phyloP scores from a whole-genome alignment of 2,113 vertebrate genomes.

The Mustela nigripes region DNA sequence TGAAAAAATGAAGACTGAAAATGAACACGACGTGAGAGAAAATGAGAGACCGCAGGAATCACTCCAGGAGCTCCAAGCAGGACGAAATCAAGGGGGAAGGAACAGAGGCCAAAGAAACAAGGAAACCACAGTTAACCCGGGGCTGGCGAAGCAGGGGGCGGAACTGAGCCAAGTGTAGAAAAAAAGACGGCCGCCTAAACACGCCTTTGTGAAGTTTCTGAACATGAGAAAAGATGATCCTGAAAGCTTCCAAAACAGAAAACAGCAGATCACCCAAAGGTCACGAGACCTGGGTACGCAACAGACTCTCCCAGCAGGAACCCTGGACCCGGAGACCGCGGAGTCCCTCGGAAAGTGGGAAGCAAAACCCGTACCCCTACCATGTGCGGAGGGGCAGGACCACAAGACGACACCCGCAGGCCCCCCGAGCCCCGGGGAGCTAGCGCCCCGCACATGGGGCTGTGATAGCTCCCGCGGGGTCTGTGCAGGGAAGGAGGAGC shows the following conservation, averaged over 20 bases:
- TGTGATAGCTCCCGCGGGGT: fast-evolving
- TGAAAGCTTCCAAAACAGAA: neutral
- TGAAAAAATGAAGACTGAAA: neutral
- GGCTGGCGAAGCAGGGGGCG: neutral
- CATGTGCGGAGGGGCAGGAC: fast-evolving
- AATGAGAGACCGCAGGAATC: neutral
- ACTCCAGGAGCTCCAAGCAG: neutral
- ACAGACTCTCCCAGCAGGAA: neutral
- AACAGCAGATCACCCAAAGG: neutral
- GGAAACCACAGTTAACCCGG: neutral
- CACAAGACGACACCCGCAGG: fast-evolving
- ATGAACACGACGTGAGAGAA: neutral
- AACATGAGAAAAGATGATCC: neutral
- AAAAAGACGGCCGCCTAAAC: neutral
- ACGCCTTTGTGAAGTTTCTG: neutral
- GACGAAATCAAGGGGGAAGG: neutral
- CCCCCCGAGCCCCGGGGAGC: fast-evolving
- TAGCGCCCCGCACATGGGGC: fast-evolving
- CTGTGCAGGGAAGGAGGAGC: fast-evolving
- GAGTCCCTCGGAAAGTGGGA: fast-evolving
- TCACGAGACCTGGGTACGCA: neutral
- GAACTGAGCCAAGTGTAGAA: fast-evolving
- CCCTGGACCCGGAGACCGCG: neutral
- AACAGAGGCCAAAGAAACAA: neutral
- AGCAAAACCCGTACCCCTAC: neutral